These are phyloP conservation scores for Dynastes hyllus DNA, from an alignment of 2,888 invertebrate genomes.

Conservation along the genomic window DNA sequence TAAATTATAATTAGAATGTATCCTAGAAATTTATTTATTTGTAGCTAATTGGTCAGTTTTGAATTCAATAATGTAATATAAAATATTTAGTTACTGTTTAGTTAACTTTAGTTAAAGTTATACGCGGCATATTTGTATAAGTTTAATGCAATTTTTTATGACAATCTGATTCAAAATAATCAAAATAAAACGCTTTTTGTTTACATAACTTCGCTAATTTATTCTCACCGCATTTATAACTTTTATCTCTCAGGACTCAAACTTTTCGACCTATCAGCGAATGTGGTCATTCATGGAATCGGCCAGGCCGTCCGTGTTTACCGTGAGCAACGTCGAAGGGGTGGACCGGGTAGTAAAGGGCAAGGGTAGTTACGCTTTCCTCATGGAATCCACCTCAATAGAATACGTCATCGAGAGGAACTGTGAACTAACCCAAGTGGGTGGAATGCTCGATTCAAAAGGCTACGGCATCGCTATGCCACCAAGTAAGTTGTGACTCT, in stretches of 20 bases:
- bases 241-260: slow-evolving; percentile 82
- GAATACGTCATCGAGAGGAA: slow-evolving; percentile 94
- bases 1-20: no score
- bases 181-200: no score
- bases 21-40: no score
- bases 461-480: slow-evolving; percentile 97
- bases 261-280: slow-evolving; percentile 92
- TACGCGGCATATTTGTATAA: no score
- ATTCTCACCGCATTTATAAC: no score
- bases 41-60: no score
- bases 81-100: no score
- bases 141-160: no score
- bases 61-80: no score
- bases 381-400: slow-evolving; percentile 98
- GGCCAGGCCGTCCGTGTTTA: slow-evolving; percentile 90
- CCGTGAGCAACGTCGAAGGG: slow-evolving; percentile 89
- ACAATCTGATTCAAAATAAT: no score
- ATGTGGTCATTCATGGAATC: slow-evolving; percentile 98
- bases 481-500: slow-evolving; percentile 79
- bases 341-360: slow-evolving; percentile 90
- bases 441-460: slow-evolving; percentile 93
- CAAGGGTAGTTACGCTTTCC: slow-evolving; percentile 93
- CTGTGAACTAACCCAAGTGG: slow-evolving; percentile 93
- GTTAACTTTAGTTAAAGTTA: no score
- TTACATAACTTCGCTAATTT: no score